These are phyloP conservation scores for Papilio polyxenes DNA, from an alignment of 1,140 invertebrate species.

Conservation along the genomic window DNA sequence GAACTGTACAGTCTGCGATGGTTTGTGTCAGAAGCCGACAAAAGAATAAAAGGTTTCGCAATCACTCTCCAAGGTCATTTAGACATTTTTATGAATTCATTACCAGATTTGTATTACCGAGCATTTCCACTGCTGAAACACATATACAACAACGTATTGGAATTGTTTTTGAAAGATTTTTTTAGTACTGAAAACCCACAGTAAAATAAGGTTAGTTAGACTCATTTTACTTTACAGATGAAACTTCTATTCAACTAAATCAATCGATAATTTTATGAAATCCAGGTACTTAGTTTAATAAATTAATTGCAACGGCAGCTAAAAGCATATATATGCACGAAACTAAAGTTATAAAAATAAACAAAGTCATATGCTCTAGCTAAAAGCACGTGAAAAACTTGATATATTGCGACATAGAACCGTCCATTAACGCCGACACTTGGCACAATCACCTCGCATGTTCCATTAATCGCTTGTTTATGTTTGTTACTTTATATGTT, in stretches of 20 bases:
- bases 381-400: constrained; percentile 11
- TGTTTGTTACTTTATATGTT: background rate
- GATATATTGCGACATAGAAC: background rate
- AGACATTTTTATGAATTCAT: no score
- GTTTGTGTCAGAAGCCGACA: background rate
- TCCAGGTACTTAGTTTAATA: background rate
- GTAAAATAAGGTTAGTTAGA: no score
- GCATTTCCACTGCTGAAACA: no score
- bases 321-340: no score
- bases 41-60: no score
- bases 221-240: no score
- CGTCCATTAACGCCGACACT: background rate
- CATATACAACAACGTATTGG: no score
- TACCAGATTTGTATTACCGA: no score
- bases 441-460: background rate
- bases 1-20: no score
- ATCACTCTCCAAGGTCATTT: no score
- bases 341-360: background rate
- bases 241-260: background rate
- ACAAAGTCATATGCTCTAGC: background rate
- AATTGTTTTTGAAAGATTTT: no score
- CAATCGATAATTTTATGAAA: background rate
- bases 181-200: no score
- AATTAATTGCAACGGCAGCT: background rate
- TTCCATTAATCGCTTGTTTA: constrained; percentile 1